These are phyloP conservation scores for Tragelaphus scriptus DNA, from an alignment of 2,113 vertebrate species.

Conservation along the genomic window DNA sequence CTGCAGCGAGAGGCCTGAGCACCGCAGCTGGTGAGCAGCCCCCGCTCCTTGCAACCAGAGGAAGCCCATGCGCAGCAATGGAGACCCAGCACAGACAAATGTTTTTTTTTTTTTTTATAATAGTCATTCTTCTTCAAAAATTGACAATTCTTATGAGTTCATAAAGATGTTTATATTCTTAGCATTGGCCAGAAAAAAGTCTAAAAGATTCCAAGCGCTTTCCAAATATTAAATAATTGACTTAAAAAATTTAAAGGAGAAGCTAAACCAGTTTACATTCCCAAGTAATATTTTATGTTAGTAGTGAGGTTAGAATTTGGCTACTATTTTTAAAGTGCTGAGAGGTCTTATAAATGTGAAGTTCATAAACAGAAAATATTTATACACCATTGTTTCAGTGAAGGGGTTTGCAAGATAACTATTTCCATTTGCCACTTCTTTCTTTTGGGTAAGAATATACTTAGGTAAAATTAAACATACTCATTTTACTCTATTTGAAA, in stretches of 20 bases:
- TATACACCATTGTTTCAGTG: not conserved
- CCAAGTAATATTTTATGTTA: not conserved
- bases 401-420: not conserved
- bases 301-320: not conserved
- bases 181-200: not conserved
- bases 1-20: fast-evolving
- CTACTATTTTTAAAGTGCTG: not conserved
- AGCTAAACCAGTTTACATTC: not conserved
- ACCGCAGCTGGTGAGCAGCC: fast-evolving
- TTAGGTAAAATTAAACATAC: not conserved
- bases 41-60: not conserved
- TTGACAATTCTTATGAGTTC: not conserved
- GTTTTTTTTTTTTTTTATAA: not conserved
- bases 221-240: not conserved
- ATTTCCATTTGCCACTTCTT: not conserved
- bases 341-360: not conserved
- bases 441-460: not conserved
- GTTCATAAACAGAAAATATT: not conserved
- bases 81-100: not conserved
- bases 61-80: not conserved
- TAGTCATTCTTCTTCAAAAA: not conserved
- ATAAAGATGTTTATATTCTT: not conserved
- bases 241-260: not conserved
- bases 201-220: not conserved
- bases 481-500: not conserved